A percentile compares a stretch with the other conserved stretches of the same genome.
Evolutionary conservation across 2,888 invertebrate species (phyloP).

Genomic region (Schizaphis graminum): DNA sequence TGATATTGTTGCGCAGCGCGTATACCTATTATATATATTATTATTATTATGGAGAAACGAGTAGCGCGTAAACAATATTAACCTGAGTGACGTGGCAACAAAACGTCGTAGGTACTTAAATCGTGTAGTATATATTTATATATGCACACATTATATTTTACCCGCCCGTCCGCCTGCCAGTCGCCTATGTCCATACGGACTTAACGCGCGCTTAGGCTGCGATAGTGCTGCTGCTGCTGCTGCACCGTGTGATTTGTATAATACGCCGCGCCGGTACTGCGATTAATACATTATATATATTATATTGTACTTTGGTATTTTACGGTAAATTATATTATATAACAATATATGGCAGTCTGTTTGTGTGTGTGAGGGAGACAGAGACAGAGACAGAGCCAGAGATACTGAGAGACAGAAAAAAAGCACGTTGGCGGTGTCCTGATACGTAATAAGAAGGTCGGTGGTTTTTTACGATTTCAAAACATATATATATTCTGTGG

Average conservation of each 20-base stretch:
- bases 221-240: not conserved
- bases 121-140: not conserved
- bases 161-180: not conserved
- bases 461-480: not conserved
- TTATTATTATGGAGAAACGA: not conserved
- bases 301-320: not conserved
- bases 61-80: conserved; percentile 45
- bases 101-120: conserved; percentile 28
- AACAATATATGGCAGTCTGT: not conserved
- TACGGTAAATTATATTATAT: not conserved
- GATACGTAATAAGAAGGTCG: not conserved
- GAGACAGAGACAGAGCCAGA: too few species aligned
- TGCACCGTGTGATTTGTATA: conserved; percentile 9
- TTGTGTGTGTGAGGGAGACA: too few species aligned
- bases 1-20: not conserved
- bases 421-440: not conserved
- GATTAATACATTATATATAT: not conserved
- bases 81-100: conserved; percentile 52
- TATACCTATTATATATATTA: not conserved
- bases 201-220: not conserved
- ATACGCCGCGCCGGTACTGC: not conserved
- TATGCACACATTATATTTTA: not conserved
- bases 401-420: not conserved
- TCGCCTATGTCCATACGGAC: not conserved
- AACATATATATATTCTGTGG: not conserved